Evolutionary conservation across 2,888 invertebrate species (phyloP).

Genomic region (Antitype chi): DNA sequence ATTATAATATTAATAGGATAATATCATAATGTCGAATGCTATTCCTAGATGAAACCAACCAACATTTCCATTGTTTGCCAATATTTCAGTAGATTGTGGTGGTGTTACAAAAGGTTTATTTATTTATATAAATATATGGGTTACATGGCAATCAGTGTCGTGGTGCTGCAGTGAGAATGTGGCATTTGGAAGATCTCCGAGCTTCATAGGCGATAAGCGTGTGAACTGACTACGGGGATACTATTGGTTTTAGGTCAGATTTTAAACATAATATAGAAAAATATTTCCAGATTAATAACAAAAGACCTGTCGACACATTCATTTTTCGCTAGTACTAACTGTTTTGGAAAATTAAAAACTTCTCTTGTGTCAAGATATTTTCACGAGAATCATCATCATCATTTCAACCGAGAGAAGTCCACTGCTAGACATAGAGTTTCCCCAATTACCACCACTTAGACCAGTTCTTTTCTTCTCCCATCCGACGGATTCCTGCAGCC

Average conservation of each 20-base stretch:
- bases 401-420: too few relatives aligned
- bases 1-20: too few relatives aligned
- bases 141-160: constrained; percentile 38
- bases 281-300: not conserved
- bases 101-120: constrained; percentile 22
- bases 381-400: too few relatives aligned
- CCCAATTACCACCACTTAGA: too few relatives aligned
- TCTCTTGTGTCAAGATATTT: too few relatives aligned
- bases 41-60: not conserved
- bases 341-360: too few relatives aligned
- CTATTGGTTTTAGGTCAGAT: constrained; percentile 35
- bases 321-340: too few relatives aligned
- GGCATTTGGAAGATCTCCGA: constrained; percentile 56
- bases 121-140: constrained; percentile 41
- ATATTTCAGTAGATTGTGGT: not conserved
- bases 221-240: constrained; percentile 53
- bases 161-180: constrained; percentile 55
- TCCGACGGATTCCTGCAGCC: too few relatives aligned
- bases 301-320: not conserved
- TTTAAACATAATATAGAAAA: not conserved
- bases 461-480: too few relatives aligned
- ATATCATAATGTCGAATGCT: not conserved
- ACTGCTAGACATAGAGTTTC: too few relatives aligned
- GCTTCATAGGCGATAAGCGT: constrained; percentile 50
- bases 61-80: constrained; percentile 13